Evolutionary conservation across 2,797 vertebrate species (phyloP).

Genomic region (Brotula barbata): DNA sequence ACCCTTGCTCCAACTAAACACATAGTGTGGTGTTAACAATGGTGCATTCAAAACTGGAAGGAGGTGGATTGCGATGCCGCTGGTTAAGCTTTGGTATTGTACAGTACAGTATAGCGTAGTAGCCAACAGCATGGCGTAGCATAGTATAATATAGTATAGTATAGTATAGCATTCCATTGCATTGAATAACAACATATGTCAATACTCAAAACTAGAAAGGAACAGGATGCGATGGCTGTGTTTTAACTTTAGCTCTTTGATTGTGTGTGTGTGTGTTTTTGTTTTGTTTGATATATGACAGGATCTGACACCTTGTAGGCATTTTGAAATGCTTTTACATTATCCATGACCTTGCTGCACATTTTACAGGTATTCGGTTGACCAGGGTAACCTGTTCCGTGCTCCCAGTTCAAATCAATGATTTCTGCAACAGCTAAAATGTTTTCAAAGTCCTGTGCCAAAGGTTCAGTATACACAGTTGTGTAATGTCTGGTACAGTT

Average conservation of each 20-base stretch:
- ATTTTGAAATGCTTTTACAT: conserved; percentile 4
- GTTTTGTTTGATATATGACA: not conserved
- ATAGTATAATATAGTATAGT: not conserved
- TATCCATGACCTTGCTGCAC: not conserved
- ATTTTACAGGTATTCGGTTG: conserved; percentile 9
- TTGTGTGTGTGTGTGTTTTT: too few species aligned
- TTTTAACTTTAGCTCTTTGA: too few species aligned
- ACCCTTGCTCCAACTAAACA: too few species aligned
- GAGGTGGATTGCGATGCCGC: too few species aligned
- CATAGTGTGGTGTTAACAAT: too few species aligned
- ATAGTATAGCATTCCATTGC: too few species aligned
- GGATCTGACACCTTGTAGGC: not conserved
- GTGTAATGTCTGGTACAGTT: not conserved
- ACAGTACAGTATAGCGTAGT: too few species aligned
- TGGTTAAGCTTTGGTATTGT: too few species aligned
- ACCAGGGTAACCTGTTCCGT: not conserved
- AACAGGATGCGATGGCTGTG: not conserved
- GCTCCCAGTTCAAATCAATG: not conserved
- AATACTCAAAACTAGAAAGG: not conserved
- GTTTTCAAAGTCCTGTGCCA: conserved; percentile 6
- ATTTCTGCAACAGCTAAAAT: conserved; percentile 14
- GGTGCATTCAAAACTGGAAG: too few species aligned
- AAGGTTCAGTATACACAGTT: not conserved
- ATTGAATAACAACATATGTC: too few species aligned
- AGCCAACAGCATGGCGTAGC: too few species aligned